Percentiles rank a stretch among this genome's conserved stretches.
Evolutionary conservation across 2,797 vertebrate species (phyloP).

Genomic region (Ctenopoma multispine): DNA sequence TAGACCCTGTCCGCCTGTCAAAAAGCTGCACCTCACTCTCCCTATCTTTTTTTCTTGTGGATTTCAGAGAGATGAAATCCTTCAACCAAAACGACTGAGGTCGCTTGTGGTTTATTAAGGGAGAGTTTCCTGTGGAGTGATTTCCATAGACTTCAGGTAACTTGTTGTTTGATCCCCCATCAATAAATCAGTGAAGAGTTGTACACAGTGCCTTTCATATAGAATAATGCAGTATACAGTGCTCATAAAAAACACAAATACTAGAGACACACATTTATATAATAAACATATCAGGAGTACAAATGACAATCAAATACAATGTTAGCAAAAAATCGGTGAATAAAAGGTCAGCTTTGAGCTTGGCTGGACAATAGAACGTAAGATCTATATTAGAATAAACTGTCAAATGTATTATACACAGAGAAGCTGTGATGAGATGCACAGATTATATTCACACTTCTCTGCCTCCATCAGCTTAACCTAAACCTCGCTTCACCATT

Average conservation of each 20-base stretch:
- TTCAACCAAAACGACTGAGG: conserved; percentile 60
- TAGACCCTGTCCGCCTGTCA: conserved; percentile 68
- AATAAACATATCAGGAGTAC: not conserved
- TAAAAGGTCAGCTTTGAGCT: conserved; percentile 16
- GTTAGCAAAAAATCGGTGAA: not conserved
- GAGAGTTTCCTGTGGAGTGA: conserved; percentile 20
- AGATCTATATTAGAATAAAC: conserved; percentile 10
- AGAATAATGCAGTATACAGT: not conserved
- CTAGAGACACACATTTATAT: not conserved
- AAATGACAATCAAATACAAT: not conserved
- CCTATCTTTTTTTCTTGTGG: conserved; percentile 29
- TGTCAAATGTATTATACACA: not conserved
- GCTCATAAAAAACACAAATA: not conserved
- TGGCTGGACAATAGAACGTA: not conserved
- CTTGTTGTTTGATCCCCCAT: conserved; percentile 25
- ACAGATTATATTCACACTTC: not conserved
- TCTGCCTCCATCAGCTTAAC: not conserved
- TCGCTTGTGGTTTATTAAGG: conserved; percentile 50
- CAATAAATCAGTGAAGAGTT: conserved; percentile 15
- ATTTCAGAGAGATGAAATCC: conserved; percentile 57
- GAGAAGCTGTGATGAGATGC: not conserved
- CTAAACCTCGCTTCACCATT: not conserved
- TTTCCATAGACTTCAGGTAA: conserved; percentile 42
- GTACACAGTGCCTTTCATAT: not conserved
- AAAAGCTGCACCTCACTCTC: conserved; percentile 53